Evolutionary conservation across 2,113 vertebrate species (phyloP).

Genomic region (Cettia cetti): DNA sequence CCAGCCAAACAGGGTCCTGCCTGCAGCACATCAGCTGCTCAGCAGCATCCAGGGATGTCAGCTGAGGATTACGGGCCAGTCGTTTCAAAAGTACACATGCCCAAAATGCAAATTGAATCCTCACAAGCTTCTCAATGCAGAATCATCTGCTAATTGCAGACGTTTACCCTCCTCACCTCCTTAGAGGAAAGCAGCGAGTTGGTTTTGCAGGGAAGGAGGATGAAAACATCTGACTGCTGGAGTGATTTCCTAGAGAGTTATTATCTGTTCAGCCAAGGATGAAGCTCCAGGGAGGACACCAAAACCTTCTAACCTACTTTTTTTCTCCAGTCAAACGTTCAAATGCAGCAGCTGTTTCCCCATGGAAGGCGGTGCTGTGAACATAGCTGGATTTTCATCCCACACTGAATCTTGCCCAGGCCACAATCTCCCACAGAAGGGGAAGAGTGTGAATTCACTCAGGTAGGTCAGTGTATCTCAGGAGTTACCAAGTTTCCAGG

Average conservation of each 20-base stretch:
- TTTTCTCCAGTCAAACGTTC: background rate
- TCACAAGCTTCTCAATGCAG: background rate
- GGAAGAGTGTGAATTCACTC: background rate
- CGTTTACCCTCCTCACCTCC: background rate
- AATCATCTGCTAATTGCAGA: background rate
- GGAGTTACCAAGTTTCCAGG: background rate
- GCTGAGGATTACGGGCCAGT: background rate
- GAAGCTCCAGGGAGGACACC: slow-evolving; percentile 3
- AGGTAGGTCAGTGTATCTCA: background rate
- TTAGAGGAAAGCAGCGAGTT: background rate
- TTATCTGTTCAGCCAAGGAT: background rate
- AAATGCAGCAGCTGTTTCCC: slow-evolving; percentile 10
- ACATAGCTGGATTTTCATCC: background rate
- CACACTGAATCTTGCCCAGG: background rate
- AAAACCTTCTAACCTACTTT: slow-evolving; percentile 47
- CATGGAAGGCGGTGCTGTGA: background rate
- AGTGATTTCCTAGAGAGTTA: slow-evolving; percentile 1
- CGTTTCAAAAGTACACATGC: background rate
- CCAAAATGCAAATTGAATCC: fast-evolving
- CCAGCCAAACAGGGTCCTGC: background rate
- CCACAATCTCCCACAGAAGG: background rate
- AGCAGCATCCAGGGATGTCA: fast-evolving
- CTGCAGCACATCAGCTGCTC: background rate
- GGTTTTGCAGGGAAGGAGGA: background rate
- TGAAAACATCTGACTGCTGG: background rate